Evolutionary conservation across 2,113 vertebrate species (phyloP), one percentile per base, ranked within the genome.

Genomic region (Podiceps cristatus): DNA sequence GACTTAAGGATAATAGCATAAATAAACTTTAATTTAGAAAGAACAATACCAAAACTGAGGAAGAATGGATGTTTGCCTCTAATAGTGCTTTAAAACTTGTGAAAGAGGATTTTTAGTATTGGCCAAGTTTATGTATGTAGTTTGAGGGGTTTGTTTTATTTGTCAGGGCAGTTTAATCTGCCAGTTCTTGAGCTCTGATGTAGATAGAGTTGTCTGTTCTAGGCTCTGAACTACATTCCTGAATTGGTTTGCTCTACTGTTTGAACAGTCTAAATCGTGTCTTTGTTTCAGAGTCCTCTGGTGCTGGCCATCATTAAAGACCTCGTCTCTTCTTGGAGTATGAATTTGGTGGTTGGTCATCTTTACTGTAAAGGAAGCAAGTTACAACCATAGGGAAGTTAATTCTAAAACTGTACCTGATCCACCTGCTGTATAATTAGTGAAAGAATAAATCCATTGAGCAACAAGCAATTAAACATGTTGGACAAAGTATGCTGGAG

Each of bases 271-370:
- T 95, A 93, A 96, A 93, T 58, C 0, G 0, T 96, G 35, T 96
- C 75, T 96, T 91, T 95, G 42, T 97, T 97, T 95, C 97, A 98
- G 97, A 97, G 86, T 45, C 92, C 24, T 94, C 92, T 86, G 64
- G 55, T 94, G 56, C 86, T 94, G 86, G 76, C 53, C 97, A 98
- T 95, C 97, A 97, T 62, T 98, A 95, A 93, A 92, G 90, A 79
- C 73, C 63, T 86, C 66, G 67, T 77, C 44, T 91, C 85, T 83
- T 81, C 93, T 73, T 68, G 90, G 87, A 89, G 16, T 87, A 89
- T 95, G 90, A 47, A 72, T 83, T 47, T 77, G 79, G 76, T 89
- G 79, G 60, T 89, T 82, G 2, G 2, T 84, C 92, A 80, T 66
- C 82, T 81, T 67, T 86, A 19, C 62, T 94, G 50, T 93, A 96